Conservation (phyloP, 2,113 vertebrate species). For the Mormoops blainvillei region DNA sequence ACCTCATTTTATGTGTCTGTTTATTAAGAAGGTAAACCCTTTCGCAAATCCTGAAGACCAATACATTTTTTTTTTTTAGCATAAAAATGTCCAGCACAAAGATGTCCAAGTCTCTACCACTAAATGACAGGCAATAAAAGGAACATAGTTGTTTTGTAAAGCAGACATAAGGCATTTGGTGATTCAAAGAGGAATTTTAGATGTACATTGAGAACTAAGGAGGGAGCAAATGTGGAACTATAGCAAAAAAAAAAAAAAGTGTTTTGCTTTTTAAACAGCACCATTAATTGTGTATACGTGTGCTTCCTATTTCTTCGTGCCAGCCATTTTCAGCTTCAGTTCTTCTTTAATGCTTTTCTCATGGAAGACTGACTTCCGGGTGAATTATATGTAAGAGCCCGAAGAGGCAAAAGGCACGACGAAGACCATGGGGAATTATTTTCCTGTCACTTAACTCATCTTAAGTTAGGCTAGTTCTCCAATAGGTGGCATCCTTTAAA, state of each 20-base stretch:
- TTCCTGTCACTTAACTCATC: background rate
- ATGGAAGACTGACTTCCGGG: background rate
- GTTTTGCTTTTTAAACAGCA: background rate
- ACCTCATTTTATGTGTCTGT: background rate
- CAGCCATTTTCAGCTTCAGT: background rate
- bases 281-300: background rate
- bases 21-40: background rate
- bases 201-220: background rate
- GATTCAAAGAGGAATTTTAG: slow-evolving; percentile 7
- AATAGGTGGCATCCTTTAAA: slow-evolving; percentile 6
- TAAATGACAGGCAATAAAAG: slow-evolving; percentile 10
- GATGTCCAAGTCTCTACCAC: background rate
- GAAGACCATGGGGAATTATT: slow-evolving; percentile 6
- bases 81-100: background rate
- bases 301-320: background rate
- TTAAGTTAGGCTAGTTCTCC: background rate
- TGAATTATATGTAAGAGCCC: background rate
- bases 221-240: background rate
- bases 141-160: background rate
- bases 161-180: background rate
- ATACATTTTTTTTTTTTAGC: background rate
- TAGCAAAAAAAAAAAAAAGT: background rate
- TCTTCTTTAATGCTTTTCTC: slow-evolving; percentile 39
- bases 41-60: slow-evolving; percentile 5
- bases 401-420: background rate